phyloP scores from a whole-genome alignment of 2,113 vertebrate genomes.

The Nibea coibor region DNA sequence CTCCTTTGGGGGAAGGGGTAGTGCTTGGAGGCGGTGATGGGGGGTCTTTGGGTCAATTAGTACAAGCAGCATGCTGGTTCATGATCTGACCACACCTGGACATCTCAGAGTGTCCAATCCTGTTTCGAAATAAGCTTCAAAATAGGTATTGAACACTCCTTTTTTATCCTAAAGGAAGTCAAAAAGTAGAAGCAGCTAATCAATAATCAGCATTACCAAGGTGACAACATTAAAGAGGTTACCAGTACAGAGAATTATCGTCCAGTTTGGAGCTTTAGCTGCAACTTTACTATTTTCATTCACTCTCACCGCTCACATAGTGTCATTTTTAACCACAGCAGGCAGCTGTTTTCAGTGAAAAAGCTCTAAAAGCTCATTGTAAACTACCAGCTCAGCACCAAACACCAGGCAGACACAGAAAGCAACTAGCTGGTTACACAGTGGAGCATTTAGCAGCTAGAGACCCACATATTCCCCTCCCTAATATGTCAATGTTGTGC shows the following conservation, averaged over 20 bases:
- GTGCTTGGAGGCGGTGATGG: background rate
- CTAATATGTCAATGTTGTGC: background rate
- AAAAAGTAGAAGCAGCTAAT: background rate
- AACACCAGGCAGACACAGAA: background rate
- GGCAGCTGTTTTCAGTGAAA: too few species aligned
- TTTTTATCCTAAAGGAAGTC: background rate
- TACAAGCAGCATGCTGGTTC: background rate
- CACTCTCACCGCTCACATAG: background rate
- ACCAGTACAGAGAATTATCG: too few species aligned
- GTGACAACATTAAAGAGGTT: too few species aligned
- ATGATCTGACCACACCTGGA: slow-evolving; percentile 4
- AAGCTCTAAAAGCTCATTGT: background rate
- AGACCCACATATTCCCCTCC: background rate
- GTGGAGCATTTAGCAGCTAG: background rate
- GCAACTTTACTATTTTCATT: background rate
- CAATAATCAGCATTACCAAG: too few species aligned
- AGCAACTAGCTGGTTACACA: background rate
- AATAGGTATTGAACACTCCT: too few species aligned
- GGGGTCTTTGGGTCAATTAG: slow-evolving; percentile 13
- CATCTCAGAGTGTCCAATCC: background rate
- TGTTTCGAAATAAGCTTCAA: background rate
- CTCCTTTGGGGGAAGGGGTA: slow-evolving; percentile 34
- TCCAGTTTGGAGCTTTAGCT: background rate
- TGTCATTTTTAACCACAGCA: background rate
- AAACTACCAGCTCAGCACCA: background rate